Base-by-base conservation (phyloP, 2,113 vertebrate species). In the Oceanites oceanicus region DNA sequence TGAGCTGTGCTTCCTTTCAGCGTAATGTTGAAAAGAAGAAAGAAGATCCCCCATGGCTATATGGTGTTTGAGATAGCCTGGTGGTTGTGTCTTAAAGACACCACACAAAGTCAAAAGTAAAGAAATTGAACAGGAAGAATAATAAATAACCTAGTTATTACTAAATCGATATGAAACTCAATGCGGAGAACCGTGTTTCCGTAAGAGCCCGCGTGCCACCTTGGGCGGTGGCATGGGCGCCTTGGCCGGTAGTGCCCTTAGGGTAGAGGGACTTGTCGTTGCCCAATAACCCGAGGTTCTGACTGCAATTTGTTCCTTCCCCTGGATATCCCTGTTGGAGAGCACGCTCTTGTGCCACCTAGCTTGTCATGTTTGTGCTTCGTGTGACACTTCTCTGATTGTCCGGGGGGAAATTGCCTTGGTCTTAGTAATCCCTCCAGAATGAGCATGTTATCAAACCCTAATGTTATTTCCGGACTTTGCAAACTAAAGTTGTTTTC, bases 381-480 rank as follows among this genome's bases (percentile, higher is more conserved):
- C 2, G 0, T 30, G 22, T 58, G 77, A 14, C 47, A 2, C 80
- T 32, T 14, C 68, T 26, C 38, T 47, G 65, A 2, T 16, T 20
- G 59, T 40, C 38, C 40, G 34, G 7, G 7, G 32, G 23, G 47
- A 55, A 42, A 32, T 53, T 26, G 16, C 76, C 15, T 20, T 2
- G 45, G 3, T 30, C 36, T n/a, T 17, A 7, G 50, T 4, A 9
- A 44, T 10, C 68, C 25, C 20, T 50, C 13, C 44, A 11, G 68
- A 21, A 38, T 1, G 8, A 56, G 36, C 29, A 0, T 18, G 15
- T 8, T 52, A 11, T 23, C 42, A 9, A 62, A 59, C 11, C 15
- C 83, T 2, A 3, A 2, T 0, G 1, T 36, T n/a, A 6, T 21
- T 38, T 47, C 42, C 2, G 13, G 58, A 15, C 1, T 0, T 42